A percentile compares a stretch with the other conserved stretches of the same genome.
phyloP scores from a whole-genome alignment of 2,113 vertebrate species.

The Castor canadensis region DNA sequence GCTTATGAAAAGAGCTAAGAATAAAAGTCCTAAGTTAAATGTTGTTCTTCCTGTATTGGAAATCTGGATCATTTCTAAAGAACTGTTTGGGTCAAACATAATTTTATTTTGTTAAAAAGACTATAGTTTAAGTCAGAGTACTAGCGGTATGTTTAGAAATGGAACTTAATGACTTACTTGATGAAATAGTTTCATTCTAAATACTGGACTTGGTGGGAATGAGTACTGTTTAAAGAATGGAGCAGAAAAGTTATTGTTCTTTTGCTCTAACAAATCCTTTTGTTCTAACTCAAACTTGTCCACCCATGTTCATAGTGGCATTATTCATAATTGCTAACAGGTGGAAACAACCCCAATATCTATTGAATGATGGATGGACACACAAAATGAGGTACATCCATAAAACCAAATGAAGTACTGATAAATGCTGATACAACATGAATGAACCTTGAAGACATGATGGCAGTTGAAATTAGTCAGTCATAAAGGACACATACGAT shows the following conservation, averaged over 20 bases:
- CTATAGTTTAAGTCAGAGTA: neutral
- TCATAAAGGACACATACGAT: no score
- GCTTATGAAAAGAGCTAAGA: neutral
- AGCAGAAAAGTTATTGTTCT: slow-evolving; percentile 25
- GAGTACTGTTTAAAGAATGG: neutral
- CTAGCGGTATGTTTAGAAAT: neutral
- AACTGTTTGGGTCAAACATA: neutral
- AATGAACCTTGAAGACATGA: no score
- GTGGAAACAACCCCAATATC: no score
- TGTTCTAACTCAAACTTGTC: no score
- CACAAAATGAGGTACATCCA: neutral
- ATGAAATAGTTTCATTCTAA: slow-evolving; percentile 16
- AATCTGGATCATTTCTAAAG: neutral
- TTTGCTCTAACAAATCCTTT: no score
- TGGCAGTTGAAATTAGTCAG: no score
- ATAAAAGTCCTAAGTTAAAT: neutral
- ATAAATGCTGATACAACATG: neutral
- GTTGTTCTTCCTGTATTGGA: neutral
- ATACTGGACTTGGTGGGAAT: neutral
- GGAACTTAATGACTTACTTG: neutral
- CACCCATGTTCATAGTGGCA: no score
- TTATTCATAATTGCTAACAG: no score
- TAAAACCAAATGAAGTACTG: neutral
- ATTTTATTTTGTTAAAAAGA: slow-evolving; percentile 18
- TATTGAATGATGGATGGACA: no score